phyloP scores from a whole-genome alignment of 2,888 invertebrate species.

The Ectemnius lituratus region DNA sequence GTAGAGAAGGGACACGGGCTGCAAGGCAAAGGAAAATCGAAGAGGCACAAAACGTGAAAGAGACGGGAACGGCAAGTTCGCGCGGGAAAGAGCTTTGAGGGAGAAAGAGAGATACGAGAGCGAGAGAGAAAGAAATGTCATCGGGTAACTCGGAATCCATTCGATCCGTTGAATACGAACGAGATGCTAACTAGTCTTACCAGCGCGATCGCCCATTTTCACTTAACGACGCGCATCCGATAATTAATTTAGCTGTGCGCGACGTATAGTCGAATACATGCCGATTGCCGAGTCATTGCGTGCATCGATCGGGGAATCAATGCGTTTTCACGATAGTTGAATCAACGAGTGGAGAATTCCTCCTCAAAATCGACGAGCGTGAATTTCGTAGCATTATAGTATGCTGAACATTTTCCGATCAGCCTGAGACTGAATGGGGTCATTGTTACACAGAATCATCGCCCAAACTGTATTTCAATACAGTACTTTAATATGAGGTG shows the following conservation, averaged over 20 bases:
- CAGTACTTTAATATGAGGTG: too few relatives aligned
- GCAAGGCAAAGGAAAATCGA: too few relatives aligned
- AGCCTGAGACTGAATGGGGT: too few relatives aligned
- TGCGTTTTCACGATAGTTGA: too few relatives aligned
- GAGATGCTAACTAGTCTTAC: constrained; percentile 38
- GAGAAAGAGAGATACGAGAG: constrained; percentile 4
- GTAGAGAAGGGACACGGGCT: constrained; percentile 8
- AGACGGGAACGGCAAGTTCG: not conserved
- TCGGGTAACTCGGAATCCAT: constrained; percentile 23
- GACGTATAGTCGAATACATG: not conserved
- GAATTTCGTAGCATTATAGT: too few relatives aligned
- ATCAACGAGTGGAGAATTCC: not conserved
- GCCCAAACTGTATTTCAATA: too few relatives aligned
- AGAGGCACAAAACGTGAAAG: not conserved
- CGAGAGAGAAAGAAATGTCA: constrained; percentile 23
- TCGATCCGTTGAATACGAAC: constrained; percentile 42
- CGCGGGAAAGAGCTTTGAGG: too few relatives aligned
- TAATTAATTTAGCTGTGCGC: constrained; percentile 27
- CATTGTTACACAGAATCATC: too few relatives aligned
- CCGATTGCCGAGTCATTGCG: not conserved
- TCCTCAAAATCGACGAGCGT: too few relatives aligned
- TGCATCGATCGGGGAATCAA: too few relatives aligned
- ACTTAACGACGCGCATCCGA: constrained; percentile 27
- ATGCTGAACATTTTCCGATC: too few relatives aligned
- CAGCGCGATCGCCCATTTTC: constrained; percentile 25